Evolutionary conservation across 2,113 vertebrate species (phyloP), one percentile per base, ranked within the genome.

Genomic region (Pelecanus crispus): DNA sequence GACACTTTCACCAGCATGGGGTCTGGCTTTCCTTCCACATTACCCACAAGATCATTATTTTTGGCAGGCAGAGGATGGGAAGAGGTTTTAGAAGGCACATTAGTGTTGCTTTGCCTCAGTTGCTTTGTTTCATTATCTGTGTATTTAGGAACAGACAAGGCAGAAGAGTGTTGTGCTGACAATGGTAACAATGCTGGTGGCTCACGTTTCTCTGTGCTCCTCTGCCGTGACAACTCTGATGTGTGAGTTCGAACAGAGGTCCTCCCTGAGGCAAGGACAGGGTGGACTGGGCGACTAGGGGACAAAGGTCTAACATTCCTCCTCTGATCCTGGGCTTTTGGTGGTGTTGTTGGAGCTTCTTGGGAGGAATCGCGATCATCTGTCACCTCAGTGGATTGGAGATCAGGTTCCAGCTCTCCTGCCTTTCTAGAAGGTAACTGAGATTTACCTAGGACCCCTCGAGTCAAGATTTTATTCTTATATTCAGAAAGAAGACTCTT

Each of bases 201-300:
- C n/a, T 88, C 91, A n/a, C 0, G 93, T 49, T 75, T 94, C 45
- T 92, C 96, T 24, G 52, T 34, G 13, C 32, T 95, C 4, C 21
- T 88, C 78, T 96, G 97, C 3, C 1, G 82, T 45, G 92, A 81
- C 26, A 47, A 34, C 36, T 61, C 90, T 31, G 95, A 81, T 9
- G 32, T 45, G 3, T 90, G 91, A 12, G 95, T 97, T 86, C 79
- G 98, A 82, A 95, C 56, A 24, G 98, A 97, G 7, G 95, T 97
- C 95, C 98, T 98, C 24, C 98, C 97, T 11, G 98, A 96, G 47
- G 98, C 97, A 61, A 98, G 97, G 45, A 98, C 97, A 91, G 97
- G 97, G 89, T 98, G 98, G 72, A 98, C 94, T 11, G 98, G 95
- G n/a, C 98, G 97, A 79, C 98, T 95, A 88, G 98, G 83, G 18